These are phyloP conservation scores for Euphonia xanthogaster DNA, from an alignment of 2,797 vertebrate genomes.

Conservation along the genomic window DNA sequence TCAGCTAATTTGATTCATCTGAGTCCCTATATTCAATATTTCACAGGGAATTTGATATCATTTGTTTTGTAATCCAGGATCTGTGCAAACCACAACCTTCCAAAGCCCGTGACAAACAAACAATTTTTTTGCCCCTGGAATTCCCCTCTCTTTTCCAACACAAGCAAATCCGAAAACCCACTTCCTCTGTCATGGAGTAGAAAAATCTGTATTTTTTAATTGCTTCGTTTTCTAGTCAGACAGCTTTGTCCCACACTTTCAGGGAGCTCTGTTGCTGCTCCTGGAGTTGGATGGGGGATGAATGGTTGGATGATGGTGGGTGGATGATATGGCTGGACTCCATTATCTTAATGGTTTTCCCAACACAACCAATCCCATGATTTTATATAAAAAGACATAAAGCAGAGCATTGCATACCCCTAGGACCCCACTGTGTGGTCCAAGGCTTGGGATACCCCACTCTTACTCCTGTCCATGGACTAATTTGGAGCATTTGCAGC, in stretches of 20 bases:
- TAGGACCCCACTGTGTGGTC: not conserved
- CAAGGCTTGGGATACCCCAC: not conserved
- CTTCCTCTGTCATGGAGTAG: not conserved
- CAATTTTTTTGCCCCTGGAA: not conserved
- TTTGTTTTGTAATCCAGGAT: not conserved
- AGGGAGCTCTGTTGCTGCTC: not conserved
- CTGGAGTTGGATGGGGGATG: not conserved
- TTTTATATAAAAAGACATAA: not conserved
- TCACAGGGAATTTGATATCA: not conserved
- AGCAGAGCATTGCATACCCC: not conserved
- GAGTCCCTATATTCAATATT: not conserved
- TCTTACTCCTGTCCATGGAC: not conserved
- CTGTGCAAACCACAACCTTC: not conserved
- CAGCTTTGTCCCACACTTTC: not conserved
- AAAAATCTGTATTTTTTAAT: not conserved
- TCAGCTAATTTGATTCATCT: not conserved
- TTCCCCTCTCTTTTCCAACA: conserved; percentile 1
- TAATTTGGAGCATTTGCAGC: not conserved
- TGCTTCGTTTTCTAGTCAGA: not conserved
- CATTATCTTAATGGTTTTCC: not conserved
- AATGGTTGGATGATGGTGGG: not conserved
- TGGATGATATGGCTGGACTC: not conserved
- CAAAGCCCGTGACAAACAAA: not conserved
- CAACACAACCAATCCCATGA: not conserved
- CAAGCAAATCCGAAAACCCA: conserved; percentile 14